Evolutionary conservation across 2,797 vertebrate genomes (phyloP), one percentile per base, ranked within the genome.

Genomic region (Melanogrammus aeglefinus): DNA sequence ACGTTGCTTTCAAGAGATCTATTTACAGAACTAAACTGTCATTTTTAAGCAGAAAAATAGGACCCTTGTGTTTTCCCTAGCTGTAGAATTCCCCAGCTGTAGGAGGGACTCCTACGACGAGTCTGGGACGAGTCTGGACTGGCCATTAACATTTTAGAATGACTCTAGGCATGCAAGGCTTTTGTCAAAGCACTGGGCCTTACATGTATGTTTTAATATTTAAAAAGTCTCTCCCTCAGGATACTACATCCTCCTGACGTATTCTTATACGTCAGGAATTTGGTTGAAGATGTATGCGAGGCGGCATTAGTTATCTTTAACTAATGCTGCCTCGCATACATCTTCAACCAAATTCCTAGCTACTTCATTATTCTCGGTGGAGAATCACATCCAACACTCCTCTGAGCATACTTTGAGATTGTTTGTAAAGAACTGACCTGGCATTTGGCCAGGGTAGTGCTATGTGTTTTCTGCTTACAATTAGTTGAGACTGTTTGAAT

Each of bases 71-170:
- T 13, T 14, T 5, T 2, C 2, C 35, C 75, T 80, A 36, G 35
- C 73, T 29, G 24, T 72, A 74, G 72, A 31, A 5, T 76, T 73
- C 44, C 66, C 51, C 75, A 29, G 73, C 18, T 57, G 69, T 77
- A 77, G 72, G 31, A 41, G 72, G 81, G 38, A 74, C 35, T 35
- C 39, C n/a, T n/a, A n/a, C n/a, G n/a, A 72, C 16, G 0, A 14
- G 29, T 16, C 6, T 7, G 14, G 27, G 78, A 80, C 72, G 18
- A 86, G 91, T 84, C 84, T 81, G 76, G 79, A 90, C 89, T 82
- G 82, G 87, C 21, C 66, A 72, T 78, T 76, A 78, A 71, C 27
- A 77, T 69, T 8, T 29, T 39, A 72, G 72, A 81, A 85, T 41
- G 75, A 41, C 73, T 81, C 7, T 6, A 66, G 77, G 76, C 38